phyloP scores from a whole-genome alignment of 2,797 vertebrate species.

The Catamblyrhynchus diadema region DNA sequence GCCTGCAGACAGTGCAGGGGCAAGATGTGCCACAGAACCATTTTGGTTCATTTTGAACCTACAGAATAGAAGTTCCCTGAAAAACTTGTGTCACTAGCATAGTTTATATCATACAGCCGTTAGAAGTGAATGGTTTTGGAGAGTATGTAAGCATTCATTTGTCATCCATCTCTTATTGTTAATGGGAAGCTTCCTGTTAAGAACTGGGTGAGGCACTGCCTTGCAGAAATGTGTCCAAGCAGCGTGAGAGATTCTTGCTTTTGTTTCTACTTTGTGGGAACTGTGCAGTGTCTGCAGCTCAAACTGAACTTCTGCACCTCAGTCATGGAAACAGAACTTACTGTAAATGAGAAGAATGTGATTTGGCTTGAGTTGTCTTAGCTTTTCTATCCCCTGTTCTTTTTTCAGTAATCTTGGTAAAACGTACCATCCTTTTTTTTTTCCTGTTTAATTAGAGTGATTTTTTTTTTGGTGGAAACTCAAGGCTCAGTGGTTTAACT shows the following conservation, averaged over 20 bases:
- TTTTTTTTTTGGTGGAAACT: neutral
- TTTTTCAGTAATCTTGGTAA: neutral
- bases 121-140: slow-evolving; percentile 28
- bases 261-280: slow-evolving; percentile 17
- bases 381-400: neutral
- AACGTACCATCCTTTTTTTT: neutral
- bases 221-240: slow-evolving; percentile 15
- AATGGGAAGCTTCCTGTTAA: slow-evolving; percentile 55
- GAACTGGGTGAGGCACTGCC: slow-evolving; percentile 29
- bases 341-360: neutral
- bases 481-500: neutral
- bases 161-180: slow-evolving; percentile 36
- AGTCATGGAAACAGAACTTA: fast-evolving
- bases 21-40: neutral
- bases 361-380: neutral
- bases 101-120: slow-evolving; percentile 11
- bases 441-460: neutral
- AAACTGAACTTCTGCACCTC: neutral
- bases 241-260: neutral
- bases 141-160: neutral
- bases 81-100: neutral
- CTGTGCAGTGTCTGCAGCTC: neutral
- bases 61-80: neutral
- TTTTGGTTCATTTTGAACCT: neutral
- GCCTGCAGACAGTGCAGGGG: neutral